Percentiles rank a stretch among this genome's conserved stretches.
phyloP scores from a whole-genome alignment of 2,888 invertebrate species.

The Tinea pellionella region DNA sequence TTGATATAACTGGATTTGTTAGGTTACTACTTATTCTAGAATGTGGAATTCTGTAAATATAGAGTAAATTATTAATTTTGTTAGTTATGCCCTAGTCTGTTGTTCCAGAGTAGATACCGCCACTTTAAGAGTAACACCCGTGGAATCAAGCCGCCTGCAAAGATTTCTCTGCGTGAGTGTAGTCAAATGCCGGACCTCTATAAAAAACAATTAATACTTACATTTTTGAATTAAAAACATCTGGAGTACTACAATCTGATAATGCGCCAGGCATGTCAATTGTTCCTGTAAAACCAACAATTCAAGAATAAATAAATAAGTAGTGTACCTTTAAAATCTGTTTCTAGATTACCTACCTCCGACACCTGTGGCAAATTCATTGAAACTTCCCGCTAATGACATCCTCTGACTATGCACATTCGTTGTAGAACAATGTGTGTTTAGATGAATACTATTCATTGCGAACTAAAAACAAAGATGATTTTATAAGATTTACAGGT shows the following conservation, averaged over 20 bases:
- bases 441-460: background rate
- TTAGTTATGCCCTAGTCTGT: too few relatives aligned
- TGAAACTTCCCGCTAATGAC: slow-evolving; percentile 32
- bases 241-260: background rate
- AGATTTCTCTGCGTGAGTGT: too few relatives aligned
- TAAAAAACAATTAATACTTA: background rate
- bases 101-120: too few relatives aligned
- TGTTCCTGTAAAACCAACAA: too few relatives aligned
- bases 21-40: background rate
- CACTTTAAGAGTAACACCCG: too few relatives aligned
- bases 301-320: too few relatives aligned
- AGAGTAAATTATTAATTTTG: too few relatives aligned
- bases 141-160: too few relatives aligned
- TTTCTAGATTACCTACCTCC: slow-evolving; percentile 31
- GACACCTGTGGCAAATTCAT: slow-evolving; percentile 41
- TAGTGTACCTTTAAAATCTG: too few relatives aligned
- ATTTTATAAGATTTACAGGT: background rate
- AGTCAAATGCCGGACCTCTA: too few relatives aligned
- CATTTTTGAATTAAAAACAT: background rate
- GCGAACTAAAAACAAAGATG: background rate
- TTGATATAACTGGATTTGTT: background rate
- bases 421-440: background rate
- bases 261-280: background rate
- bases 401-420: slow-evolving; percentile 19
- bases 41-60: background rate